Evolutionary conservation across 1,140 invertebrate species (phyloP), one percentile per base, ranked within the genome.

Genomic region (Helicoverpa zea): DNA sequence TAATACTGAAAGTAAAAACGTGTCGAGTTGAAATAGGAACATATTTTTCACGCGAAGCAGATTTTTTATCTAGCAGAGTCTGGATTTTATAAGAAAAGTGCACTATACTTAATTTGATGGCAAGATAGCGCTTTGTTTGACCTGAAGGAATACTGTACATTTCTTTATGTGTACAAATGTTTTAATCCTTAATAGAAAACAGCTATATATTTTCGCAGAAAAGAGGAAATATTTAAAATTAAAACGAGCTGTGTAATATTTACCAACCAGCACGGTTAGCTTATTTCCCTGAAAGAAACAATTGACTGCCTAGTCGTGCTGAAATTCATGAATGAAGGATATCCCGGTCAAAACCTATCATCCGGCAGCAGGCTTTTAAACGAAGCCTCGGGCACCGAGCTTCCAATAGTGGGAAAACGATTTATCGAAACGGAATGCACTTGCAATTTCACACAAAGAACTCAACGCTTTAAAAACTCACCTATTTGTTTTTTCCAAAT

Each of bases 361-460:
- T 43, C 30, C 30, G 23, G 43, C 11, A 13, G 14, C n/a, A 11
- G 3, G 64, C 43, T 18, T 68, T 49, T 68, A n/a, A 68, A 49
- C 49, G 43, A 49, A 68, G 43, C 64, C 11, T 4, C 43, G n/a
- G 49, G 43, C 64, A 12, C 23, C 64, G 43, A 68, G 35, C 49
- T 68, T 35, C 52, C 13, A n/a, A 14, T 54, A 14, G 16, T 54
- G 12, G 1, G 7, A 54, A 54, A 72, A 4, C 68, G 13, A 72
- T 72, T 72, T 72, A 72, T 54, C 49, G 63, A 64, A 64, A 64
- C 30, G 68, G 29, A 72, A 72, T 72, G 64, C 64, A 30, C 66
- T 29, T 14, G 47, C 49, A 52, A 70, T 70, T 70, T 52, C 66
- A 14, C 14, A 72, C 68, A 72, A 72, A 54, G 68, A 72, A 72